Conservation (phyloP, 2,888 invertebrate genomes). For the Iphiclides podalirius region DNA sequence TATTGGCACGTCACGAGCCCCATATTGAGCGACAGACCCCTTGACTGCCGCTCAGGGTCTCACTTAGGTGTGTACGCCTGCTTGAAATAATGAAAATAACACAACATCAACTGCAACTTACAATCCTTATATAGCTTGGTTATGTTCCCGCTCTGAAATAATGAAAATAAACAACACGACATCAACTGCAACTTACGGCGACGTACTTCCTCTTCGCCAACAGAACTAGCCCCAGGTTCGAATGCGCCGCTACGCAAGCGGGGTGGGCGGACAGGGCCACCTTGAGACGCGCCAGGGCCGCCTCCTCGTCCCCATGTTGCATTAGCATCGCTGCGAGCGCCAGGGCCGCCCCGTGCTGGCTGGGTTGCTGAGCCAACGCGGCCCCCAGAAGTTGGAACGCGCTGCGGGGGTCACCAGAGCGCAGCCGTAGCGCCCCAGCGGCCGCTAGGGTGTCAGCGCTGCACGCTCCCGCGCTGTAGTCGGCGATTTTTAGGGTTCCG, state of each 20-base stretch:
- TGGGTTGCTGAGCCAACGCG: slow-evolving; percentile 69
- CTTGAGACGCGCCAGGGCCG: slow-evolving; percentile 70
- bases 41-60: too few relatives aligned
- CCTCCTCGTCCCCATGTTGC: slow-evolving; percentile 69
- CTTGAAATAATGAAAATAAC: too few relatives aligned
- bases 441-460: slow-evolving; percentile 75
- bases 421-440: slow-evolving; percentile 70
- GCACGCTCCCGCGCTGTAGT: slow-evolving; percentile 52
- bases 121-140: too few relatives aligned
- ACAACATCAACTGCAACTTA: too few relatives aligned
- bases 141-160: too few relatives aligned
- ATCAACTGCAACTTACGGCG: slow-evolving; percentile 60
- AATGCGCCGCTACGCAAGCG: slow-evolving; percentile 66
- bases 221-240: slow-evolving; percentile 64
- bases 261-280: slow-evolving; percentile 67
- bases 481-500: not conserved
- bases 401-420: slow-evolving; percentile 69
- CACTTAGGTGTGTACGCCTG: too few relatives aligned
- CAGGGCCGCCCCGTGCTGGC: slow-evolving; percentile 70
- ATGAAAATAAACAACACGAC: too few relatives aligned
- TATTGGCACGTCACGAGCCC: too few relatives aligned
- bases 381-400: slow-evolving; percentile 79
- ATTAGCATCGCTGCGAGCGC: slow-evolving; percentile 78
- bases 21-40: too few relatives aligned
- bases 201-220: slow-evolving; percentile 67